phyloP scores from a whole-genome alignment of 2,113 vertebrate genomes.

The Aviceda subcristata region DNA sequence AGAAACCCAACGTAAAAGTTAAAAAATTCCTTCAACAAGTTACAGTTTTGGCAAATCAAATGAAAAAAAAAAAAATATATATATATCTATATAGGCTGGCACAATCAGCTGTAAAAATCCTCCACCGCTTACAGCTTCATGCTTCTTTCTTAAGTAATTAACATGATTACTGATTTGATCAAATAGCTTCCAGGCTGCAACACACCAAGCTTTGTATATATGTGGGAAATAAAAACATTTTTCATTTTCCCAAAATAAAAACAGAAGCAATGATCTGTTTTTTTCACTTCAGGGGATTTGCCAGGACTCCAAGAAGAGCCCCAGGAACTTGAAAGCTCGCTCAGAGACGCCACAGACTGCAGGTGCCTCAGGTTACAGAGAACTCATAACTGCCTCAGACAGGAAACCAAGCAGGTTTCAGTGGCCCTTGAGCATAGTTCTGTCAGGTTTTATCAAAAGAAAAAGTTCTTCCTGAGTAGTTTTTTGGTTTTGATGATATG shows the following conservation, averaged over 20 bases:
- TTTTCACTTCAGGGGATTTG: background rate
- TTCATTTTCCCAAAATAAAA: background rate
- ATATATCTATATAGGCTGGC: background rate
- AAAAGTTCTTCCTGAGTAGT: background rate
- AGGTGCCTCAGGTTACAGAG: background rate
- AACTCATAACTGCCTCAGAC: background rate
- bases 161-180: background rate
- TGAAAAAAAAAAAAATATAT: background rate
- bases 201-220: background rate
- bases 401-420: conserved; percentile 1
- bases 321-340: background rate
- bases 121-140: background rate
- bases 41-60: background rate
- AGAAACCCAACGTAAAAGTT: background rate
- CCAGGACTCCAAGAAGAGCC: background rate
- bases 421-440: background rate
- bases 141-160: background rate
- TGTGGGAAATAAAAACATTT: background rate
- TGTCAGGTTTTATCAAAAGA: background rate
- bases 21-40: background rate
- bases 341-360: background rate
- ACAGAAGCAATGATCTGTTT: accelerated
- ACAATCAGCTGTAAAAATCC: background rate
- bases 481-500: background rate
- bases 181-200: background rate